Conservation (phyloP, 2,888 invertebrate genomes). For the Empis stercorea region DNA sequence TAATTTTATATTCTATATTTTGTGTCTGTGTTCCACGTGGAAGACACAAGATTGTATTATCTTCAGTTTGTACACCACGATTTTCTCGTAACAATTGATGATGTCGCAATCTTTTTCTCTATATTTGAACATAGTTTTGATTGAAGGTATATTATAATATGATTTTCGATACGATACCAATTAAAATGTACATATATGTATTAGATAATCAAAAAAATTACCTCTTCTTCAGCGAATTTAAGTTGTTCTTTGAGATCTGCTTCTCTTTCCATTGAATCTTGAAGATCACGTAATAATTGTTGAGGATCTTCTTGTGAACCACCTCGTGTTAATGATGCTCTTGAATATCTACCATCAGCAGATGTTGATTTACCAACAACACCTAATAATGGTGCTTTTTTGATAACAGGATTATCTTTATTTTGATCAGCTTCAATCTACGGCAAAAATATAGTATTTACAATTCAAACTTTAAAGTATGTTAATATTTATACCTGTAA, state of each 20-base stretch:
- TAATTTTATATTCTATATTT: not conserved
- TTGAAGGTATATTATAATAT: not conserved
- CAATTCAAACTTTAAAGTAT: not conserved
- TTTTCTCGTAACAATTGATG: constrained; percentile 17
- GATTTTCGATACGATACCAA: too few species aligned
- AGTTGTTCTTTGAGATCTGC: constrained; percentile 87
- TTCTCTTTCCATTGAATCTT: constrained; percentile 86
- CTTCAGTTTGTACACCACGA: constrained; percentile 29
- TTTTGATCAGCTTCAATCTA: constrained; percentile 30
- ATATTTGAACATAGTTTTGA: not conserved
- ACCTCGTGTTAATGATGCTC: constrained; percentile 61
- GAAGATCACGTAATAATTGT: constrained; percentile 71
- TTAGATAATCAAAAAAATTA: too few species aligned
- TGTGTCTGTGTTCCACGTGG: constrained; percentile 29
- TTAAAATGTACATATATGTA: not conserved
- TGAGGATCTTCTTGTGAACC: constrained; percentile 71
- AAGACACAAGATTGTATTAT: constrained; percentile 19
- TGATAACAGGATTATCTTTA: constrained; percentile 28
- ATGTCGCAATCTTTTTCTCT: constrained; percentile 16
- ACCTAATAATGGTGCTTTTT: constrained; percentile 45
- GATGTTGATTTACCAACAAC: constrained; percentile 43
- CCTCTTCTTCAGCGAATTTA: constrained; percentile 87
- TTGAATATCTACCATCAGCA: constrained; percentile 56
- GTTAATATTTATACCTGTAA: constrained; percentile 41
- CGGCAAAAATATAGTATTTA: not conserved